phyloP scores from a whole-genome alignment of 2,113 vertebrate species.

The Ageneiosus marmoratus region DNA sequence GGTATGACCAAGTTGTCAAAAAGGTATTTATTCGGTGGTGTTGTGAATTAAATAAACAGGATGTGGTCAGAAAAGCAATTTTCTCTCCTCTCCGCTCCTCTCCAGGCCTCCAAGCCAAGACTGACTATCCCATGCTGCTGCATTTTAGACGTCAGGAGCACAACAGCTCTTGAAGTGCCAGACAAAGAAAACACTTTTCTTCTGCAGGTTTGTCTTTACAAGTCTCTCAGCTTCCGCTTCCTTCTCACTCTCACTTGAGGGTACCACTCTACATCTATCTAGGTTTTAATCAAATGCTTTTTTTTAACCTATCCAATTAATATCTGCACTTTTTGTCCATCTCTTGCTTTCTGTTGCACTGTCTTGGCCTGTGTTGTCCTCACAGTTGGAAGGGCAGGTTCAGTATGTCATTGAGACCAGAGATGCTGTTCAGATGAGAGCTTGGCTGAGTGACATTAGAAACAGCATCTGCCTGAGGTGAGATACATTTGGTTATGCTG shows the following conservation, averaged over 20 bases:
- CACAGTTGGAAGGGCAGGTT: slow-evolving; percentile 77
- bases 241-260: not conserved
- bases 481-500: slow-evolving; percentile 16
- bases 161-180: slow-evolving; percentile 87
- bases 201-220: slow-evolving; percentile 75
- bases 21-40: not conserved
- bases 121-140: slow-evolving; percentile 82
- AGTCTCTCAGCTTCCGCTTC: not conserved
- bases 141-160: slow-evolving; percentile 82
- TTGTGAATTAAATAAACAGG: not conserved
- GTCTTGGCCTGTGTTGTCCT: not conserved
- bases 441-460: slow-evolving; percentile 88
- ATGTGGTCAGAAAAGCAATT: not conserved
- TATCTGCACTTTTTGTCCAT: not conserved
- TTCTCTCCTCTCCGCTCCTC: not conserved
- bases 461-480: slow-evolving; percentile 86
- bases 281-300: not conserved
- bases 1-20: not conserved
- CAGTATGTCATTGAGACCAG: slow-evolving; percentile 88
- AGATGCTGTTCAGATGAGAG: slow-evolving; percentile 85
- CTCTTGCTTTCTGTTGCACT: not conserved
- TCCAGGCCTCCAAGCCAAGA: slow-evolving; percentile 83
- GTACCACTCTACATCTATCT: not conserved
- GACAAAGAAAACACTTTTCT: slow-evolving; percentile 92
- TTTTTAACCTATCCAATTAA: not conserved